Percentiles rank a stretch among this genome's conserved stretches.
These are phyloP conservation scores for Ophioninae sp. DNA, from an alignment of 2,888 invertebrate species.

Conservation along the genomic window DNA sequence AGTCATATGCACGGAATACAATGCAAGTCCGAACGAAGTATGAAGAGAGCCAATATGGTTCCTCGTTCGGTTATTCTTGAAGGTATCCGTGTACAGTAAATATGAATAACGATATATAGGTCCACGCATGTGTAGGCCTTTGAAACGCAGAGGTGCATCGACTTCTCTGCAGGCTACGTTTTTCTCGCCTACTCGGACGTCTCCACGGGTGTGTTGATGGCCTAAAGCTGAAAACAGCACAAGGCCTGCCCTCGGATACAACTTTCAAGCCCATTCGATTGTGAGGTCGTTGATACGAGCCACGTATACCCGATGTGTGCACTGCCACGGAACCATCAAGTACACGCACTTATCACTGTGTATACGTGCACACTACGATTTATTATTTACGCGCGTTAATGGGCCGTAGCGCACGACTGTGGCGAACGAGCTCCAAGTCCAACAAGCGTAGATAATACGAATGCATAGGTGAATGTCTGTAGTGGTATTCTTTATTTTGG, in stretches of 20 bases:
- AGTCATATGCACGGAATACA: constrained; percentile 50
- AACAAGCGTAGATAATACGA: constrained; percentile 24
- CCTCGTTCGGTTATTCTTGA: constrained; percentile 51
- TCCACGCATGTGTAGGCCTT: background rate
- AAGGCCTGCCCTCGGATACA: background rate
- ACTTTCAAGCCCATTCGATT: constrained; percentile 7
- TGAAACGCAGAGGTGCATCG: constrained; percentile 6
- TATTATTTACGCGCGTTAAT: constrained; percentile 56
- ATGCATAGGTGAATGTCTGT: background rate
- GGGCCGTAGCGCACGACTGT: constrained; percentile 31
- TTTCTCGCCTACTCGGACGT: constrained; percentile 10
- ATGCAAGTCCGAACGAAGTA: constrained; percentile 50
- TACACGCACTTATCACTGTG: constrained; percentile 11
- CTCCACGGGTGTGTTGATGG: background rate
- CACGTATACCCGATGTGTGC: background rate
- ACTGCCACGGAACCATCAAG: constrained; percentile 10
- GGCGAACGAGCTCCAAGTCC: constrained; percentile 33
- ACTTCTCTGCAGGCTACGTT: background rate
- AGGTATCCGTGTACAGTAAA: constrained; percentile 23
- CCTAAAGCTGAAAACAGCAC: background rate
- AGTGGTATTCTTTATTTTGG: background rate
- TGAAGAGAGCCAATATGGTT: constrained; percentile 34
- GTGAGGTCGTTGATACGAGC: background rate
- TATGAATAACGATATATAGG: constrained; percentile 7
- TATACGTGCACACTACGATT: constrained; percentile 39